A percentile compares a stretch with the other conserved stretches of the same genome.
phyloP scores from a whole-genome alignment of 1,140 invertebrate genomes.

The Bicyclus anynana region DNA sequence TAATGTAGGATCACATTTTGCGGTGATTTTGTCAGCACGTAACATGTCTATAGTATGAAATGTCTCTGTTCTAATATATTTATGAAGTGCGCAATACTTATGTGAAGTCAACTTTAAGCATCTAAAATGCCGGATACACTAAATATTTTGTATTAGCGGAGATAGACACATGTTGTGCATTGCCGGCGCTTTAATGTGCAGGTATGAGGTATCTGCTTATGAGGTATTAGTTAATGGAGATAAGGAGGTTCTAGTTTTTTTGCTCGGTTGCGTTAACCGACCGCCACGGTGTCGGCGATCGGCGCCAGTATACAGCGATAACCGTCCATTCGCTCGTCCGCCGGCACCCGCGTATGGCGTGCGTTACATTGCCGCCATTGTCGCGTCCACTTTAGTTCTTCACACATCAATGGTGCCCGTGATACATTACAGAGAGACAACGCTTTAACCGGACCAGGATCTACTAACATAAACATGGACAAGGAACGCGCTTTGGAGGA shows the following conservation, averaged over 20 bases:
- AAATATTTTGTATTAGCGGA: slow-evolving; percentile 4
- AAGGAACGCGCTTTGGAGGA: slow-evolving; percentile 82
- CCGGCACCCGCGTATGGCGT: slow-evolving; percentile 59
- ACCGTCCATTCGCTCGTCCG: slow-evolving; percentile 63
- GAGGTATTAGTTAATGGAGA: slow-evolving; percentile 41
- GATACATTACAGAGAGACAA: slow-evolving; percentile 44
- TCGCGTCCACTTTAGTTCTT: slow-evolving; percentile 27
- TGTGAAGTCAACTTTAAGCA: no score
- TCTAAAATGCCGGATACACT: neutral
- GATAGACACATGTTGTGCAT: slow-evolving; percentile 20
- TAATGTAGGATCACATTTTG: no score
- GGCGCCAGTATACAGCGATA: slow-evolving; percentile 52
- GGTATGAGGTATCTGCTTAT: slow-evolving; percentile 9
- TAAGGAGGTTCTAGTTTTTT: slow-evolving; percentile 57
- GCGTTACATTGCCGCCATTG: slow-evolving; percentile 18
- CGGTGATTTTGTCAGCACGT: no score
- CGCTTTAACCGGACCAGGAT: slow-evolving; percentile 17
- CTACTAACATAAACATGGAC: slow-evolving; percentile 65
- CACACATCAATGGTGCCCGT: slow-evolving; percentile 55
- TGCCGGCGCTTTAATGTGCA: slow-evolving; percentile 32
- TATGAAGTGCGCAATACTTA: no score
- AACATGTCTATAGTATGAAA: no score
- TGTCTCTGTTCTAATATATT: no score
- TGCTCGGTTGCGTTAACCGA: slow-evolving; percentile 54
- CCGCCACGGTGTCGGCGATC: slow-evolving; percentile 35